phyloP scores from a whole-genome alignment of 2,888 invertebrate species.

The Drosophila aldrichi region DNA sequence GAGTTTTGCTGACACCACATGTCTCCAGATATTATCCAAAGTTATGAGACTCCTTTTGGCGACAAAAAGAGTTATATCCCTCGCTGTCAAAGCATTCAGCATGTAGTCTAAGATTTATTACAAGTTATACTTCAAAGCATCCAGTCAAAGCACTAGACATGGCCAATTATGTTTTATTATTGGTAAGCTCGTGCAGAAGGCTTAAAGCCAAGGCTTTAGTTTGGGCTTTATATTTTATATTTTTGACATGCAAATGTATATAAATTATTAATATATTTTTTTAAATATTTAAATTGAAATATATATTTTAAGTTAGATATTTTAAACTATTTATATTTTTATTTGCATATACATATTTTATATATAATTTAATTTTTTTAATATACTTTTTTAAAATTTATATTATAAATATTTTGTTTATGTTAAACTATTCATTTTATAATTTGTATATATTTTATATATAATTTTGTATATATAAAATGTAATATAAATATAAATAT shows the following conservation, averaged over 20 bases:
- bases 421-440: no score
- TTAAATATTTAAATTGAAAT: no score
- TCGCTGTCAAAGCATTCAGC: no score
- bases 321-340: no score
- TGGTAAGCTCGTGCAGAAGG: background rate
- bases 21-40: slow-evolving; percentile 9
- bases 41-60: slow-evolving; percentile 3
- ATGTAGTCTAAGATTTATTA: background rate
- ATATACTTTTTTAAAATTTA: no score
- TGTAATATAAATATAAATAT: no score
- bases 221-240: background rate
- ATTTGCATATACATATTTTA: no score
- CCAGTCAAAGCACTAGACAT: background rate
- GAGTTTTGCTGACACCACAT: slow-evolving; percentile 6
- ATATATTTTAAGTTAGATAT: no score
- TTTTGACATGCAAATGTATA: background rate
- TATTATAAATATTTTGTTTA: no score
- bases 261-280: background rate
- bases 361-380: no score
- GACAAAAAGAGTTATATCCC: background rate
- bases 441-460: no score
- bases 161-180: background rate
- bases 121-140: background rate
- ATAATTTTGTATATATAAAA: no score
- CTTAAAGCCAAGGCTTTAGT: background rate